These are phyloP conservation scores for Strongylocentrotus purpuratus DNA, from an alignment of 35 echinoderm and acorn worm genomes.

Conservation along the genomic window DNA sequence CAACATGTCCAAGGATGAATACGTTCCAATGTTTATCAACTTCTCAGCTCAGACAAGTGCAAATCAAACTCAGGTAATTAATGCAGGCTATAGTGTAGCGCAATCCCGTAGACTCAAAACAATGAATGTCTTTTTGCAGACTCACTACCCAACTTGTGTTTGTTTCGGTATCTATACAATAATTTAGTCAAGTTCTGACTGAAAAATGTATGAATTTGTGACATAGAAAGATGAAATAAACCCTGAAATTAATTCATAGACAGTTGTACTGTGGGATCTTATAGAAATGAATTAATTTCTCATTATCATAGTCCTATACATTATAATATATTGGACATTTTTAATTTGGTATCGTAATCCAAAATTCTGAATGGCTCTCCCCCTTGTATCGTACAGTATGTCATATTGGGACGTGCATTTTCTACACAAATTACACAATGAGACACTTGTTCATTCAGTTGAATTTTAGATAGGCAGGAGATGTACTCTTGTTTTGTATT, in stretches of 20 bases:
- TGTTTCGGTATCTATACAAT: background rate
- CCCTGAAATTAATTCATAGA: background rate
- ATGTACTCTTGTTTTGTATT: too few relatives aligned
- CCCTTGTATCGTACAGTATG: background rate
- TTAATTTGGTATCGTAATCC: background rate
- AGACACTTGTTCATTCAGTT: background rate
- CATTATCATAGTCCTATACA: background rate
- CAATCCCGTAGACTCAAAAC: background rate
- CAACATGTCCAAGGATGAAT: conserved; percentile 94
- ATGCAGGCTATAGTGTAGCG: background rate
- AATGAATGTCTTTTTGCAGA: background rate
- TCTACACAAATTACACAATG: background rate
- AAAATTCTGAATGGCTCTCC: background rate
- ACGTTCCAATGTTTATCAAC: conserved; percentile 94
- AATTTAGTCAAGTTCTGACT: background rate
- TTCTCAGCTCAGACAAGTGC: conserved; percentile 99
- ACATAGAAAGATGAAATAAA: background rate
- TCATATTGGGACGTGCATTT: background rate
- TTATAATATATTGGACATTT: background rate
- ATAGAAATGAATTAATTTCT: background rate
- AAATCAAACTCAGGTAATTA: conserved; percentile 88
- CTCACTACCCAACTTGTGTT: background rate
- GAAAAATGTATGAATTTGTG: background rate
- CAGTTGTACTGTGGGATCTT: background rate
- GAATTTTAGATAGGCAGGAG: too few relatives aligned